These are phyloP conservation scores for Florisuga fusca DNA, from an alignment of 2,797 vertebrate genomes.

Conservation along the genomic window DNA sequence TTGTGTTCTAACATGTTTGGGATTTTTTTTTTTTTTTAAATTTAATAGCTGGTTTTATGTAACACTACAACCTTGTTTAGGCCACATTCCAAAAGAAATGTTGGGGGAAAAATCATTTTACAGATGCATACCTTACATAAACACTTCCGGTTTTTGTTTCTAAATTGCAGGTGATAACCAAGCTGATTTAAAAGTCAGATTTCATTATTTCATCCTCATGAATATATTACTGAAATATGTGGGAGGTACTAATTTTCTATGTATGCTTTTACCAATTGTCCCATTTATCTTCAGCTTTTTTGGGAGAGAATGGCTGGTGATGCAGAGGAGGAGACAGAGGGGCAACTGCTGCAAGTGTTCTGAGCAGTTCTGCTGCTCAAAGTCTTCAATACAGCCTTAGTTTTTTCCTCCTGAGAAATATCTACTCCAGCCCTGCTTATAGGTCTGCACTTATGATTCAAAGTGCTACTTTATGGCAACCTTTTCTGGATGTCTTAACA, in stretches of 20 bases:
- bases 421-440: not conserved
- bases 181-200: constrained; percentile 32
- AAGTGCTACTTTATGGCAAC: not conserved
- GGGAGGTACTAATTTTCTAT: not conserved
- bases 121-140: constrained; percentile 13
- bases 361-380: not conserved
- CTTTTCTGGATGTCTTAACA: constrained; percentile 33
- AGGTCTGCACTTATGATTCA: not conserved
- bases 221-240: constrained; percentile 12
- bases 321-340: not conserved
- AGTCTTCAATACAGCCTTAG: not conserved
- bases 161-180: constrained; percentile 13
- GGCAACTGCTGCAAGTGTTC: not conserved
- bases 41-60: constrained; percentile 42
- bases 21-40: not conserved
- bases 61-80: constrained; percentile 42
- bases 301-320: not conserved
- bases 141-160: constrained; percentile 22
- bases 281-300: constrained; percentile 42
- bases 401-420: not conserved
- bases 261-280: constrained; percentile 29
- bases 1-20: constrained; percentile 55
- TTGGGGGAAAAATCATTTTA: constrained; percentile 13
- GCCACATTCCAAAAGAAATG: constrained; percentile 56
- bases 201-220: constrained; percentile 23